These are phyloP conservation scores for Oedothorax gibbosus DNA, from an alignment of 1,140 invertebrate species.

Conservation along the genomic window DNA sequence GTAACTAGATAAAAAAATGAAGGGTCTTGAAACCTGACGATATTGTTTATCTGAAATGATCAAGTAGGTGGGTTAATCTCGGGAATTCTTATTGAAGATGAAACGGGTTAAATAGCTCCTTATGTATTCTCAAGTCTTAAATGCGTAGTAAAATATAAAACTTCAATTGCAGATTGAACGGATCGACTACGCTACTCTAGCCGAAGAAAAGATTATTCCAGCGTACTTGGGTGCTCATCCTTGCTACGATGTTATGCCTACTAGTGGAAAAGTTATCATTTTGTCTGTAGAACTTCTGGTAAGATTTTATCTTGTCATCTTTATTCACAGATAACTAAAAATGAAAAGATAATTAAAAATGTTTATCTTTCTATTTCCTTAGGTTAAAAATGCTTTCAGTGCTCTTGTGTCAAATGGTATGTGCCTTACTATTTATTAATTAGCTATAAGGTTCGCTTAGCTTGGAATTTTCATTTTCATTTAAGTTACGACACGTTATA, in stretches of 20 bases:
- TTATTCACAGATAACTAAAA: too few relatives aligned
- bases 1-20: too few relatives aligned
- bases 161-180: slow-evolving; percentile 17
- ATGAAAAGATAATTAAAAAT: not conserved
- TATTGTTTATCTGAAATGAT: too few relatives aligned
- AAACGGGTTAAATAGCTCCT: too few relatives aligned
- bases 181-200: slow-evolving; percentile 35
- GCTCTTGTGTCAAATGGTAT: slow-evolving; percentile 50
- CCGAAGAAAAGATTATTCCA: slow-evolving; percentile 47
- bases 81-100: too few relatives aligned
- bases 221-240: slow-evolving; percentile 8
- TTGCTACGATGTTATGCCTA: slow-evolving; percentile 51
- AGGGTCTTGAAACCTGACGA: too few relatives aligned
- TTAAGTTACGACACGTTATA: too few relatives aligned
- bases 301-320: not conserved
- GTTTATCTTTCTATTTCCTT: not conserved
- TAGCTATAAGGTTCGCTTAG: too few relatives aligned
- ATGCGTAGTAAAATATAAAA: too few relatives aligned
- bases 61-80: too few relatives aligned
- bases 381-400: slow-evolving; percentile 56
- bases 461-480: too few relatives aligned
- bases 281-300: slow-evolving; percentile 48
- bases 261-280: slow-evolving; percentile 40
- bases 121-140: too few relatives aligned
- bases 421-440: not conserved